Base-by-base conservation (phyloP, 2,113 vertebrate genomes). In the Mungos mungo region DNA sequence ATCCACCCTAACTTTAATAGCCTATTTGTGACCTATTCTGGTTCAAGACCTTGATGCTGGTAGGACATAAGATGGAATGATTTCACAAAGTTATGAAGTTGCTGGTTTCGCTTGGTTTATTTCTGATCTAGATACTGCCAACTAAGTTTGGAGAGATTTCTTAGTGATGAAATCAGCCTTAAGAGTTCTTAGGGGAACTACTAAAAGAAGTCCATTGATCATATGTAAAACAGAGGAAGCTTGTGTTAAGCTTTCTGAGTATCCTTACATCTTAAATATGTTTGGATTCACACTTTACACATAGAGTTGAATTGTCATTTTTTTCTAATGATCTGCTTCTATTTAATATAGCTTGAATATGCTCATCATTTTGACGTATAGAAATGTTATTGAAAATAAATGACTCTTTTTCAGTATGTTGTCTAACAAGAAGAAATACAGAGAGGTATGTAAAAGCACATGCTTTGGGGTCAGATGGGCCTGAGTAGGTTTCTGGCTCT, bases 31-130 rank as follows among this genome's bases (percentile, higher is more conserved):
- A 99, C 99, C 97, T 98, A 98, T 97, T 98, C 99, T 54, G 99
- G 99, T 16, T 99, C 99, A 99, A 88, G 96, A 98, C 99, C 96
- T 99, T 99, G 98, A 99, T 99, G 95, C 98, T 99, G 98, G 98
- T 99, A 97, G 99, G 98, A 19, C 98, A 99, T 97, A 99, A 98
- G 96, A 99, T 99, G 99, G 99, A 99, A 93, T 98, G 99, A 97
- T 99, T 97, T 99, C 98, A 90, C 98, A 99, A 98, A 99, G 98
- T 95, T 99, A 98, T 97, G 98, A 99, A 97, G 98, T 99, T 76
- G 99, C 98, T 74, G 98, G 98, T 89, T 99, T 99, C 15, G 99
- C 99, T 57, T 99, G 98, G 98, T 99, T 99, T 18, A 98, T 99
- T 68, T 99, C 99, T 93, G 99, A 99, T 96, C 93, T 99, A 96